phyloP scores from a whole-genome alignment of 2,113 vertebrate species.

The Chamaetylas fuelleborni region DNA sequence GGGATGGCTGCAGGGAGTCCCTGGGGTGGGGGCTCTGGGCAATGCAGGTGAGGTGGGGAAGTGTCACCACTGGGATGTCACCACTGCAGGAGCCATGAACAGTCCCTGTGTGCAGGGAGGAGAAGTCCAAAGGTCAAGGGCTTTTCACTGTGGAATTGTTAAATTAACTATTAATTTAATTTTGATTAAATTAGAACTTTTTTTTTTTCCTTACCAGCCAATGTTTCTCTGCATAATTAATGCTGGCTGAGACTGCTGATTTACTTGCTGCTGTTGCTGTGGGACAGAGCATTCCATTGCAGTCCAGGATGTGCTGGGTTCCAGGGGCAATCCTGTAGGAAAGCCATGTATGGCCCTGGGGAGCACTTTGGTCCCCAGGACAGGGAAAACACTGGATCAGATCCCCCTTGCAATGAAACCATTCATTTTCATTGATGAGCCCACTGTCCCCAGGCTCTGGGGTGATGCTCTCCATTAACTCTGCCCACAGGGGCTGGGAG shows the following conservation, averaged over 20 bases:
- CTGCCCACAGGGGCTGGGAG: background rate
- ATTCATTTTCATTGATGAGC: background rate
- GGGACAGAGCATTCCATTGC: background rate
- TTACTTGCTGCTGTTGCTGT: background rate
- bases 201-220: background rate
- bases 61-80: background rate
- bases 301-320: background rate
- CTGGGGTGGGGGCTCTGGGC: background rate
- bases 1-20: background rate
- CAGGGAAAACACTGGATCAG: background rate
- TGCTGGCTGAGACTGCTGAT: background rate
- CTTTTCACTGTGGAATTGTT: background rate
- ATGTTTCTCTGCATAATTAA: conserved; percentile 35
- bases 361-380: background rate
- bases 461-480: background rate
- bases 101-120: background rate
- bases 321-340: background rate
- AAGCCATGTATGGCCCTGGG: accelerated
- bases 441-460: accelerated
- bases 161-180: conserved; percentile 42
- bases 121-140: background rate
- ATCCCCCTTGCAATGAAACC: background rate
- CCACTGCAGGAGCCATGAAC: accelerated
- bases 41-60: accelerated
- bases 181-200: conserved; percentile 34